Percentiles rank a stretch among this genome's conserved stretches.
phyloP scores from a whole-genome alignment of 2,888 invertebrate species.

The Clitarchus hookeri region DNA sequence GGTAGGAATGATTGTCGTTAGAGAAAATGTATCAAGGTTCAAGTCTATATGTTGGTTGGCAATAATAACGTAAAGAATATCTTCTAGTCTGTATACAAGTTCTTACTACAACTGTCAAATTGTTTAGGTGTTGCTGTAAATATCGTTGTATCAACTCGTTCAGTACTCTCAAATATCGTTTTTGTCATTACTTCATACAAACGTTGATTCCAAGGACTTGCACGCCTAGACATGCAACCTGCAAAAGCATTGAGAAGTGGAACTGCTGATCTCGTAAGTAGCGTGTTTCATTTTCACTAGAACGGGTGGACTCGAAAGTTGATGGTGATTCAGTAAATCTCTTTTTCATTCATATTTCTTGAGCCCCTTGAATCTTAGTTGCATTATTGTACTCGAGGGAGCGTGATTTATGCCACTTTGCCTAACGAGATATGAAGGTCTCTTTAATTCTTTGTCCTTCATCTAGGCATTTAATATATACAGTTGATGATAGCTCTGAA shows the following conservation, averaged over 20 bases:
- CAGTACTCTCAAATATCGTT: too few relatives aligned
- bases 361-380: neutral
- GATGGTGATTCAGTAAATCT: neutral
- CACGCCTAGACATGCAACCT: neutral
- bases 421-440: neutral
- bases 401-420: neutral
- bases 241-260: neutral
- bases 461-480: neutral
- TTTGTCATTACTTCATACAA: too few relatives aligned
- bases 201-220: too few relatives aligned
- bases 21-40: too few relatives aligned
- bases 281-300: neutral
- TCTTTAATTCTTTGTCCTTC: neutral
- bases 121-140: too few relatives aligned
- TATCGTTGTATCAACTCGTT: too few relatives aligned
- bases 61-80: too few relatives aligned
- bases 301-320: neutral
- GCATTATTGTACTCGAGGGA: slow-evolving; percentile 16
- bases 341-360: neutral
- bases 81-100: too few relatives aligned
- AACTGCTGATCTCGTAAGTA: neutral
- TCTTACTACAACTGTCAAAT: too few relatives aligned
- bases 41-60: too few relatives aligned
- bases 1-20: too few relatives aligned
- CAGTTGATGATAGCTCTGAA: neutral